Evolutionary conservation across 2,113 vertebrate species (phyloP).

Genomic region (Sialia sialis): DNA sequence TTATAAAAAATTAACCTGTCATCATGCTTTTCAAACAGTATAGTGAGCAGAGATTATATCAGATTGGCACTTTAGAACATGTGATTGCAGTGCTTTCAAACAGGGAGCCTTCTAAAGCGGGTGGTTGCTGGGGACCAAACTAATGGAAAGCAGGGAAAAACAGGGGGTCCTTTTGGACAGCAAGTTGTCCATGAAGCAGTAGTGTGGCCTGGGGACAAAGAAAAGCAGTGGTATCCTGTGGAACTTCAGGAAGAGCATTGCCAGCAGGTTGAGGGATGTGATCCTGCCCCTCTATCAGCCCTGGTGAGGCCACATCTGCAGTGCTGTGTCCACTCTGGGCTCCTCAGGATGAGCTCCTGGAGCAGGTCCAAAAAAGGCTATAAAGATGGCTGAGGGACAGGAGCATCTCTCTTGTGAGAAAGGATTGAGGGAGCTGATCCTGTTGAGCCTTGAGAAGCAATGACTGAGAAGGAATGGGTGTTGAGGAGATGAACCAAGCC

Average conservation of each 20-base stretch:
- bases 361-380: not conserved
- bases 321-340: not conserved
- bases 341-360: not conserved
- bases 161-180: not conserved
- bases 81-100: not conserved
- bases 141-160: not conserved
- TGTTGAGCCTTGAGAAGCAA: not conserved
- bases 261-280: rapidly evolving
- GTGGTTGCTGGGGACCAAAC: not conserved
- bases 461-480: not conserved
- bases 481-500: not conserved
- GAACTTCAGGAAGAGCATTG: not conserved
- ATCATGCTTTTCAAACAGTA: not conserved
- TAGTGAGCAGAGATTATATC: not conserved
- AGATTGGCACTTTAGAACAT: not conserved
- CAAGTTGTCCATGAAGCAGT: not conserved
- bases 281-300: not conserved
- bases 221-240: not conserved
- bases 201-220: not conserved
- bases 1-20: not conserved
- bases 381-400: not conserved
- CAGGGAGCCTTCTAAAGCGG: not conserved
- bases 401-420: not conserved
- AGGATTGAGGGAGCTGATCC: not conserved
- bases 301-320: not conserved